Base-by-base conservation (phyloP, 2,113 vertebrate species). In the Cyphomyrus plagiostoma region DNA sequence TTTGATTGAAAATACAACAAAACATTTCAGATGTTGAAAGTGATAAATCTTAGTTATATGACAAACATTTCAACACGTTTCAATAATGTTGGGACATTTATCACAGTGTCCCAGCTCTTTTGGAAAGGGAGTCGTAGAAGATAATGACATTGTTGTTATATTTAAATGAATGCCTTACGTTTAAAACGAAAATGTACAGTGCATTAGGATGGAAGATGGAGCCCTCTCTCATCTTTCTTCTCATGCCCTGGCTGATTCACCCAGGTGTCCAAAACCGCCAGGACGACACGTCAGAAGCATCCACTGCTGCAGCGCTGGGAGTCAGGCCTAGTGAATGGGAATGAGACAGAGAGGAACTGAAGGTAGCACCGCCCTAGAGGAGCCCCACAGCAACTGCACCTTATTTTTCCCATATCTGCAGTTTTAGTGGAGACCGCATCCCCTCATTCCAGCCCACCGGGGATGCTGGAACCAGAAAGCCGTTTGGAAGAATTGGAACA, bases 301-400 rank as follows among this genome's bases (percentile, higher is more conserved):
- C 92, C 92, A 66, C 92, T 96, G 11, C 92, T 96, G 45, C 93
- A 95, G 85, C 94, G 93, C 89, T 96, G 95, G 95, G 95, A 95
- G 90, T 92, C 92, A 0, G 95, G 94, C 86, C 90, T 90, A 53
- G 92, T 95, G 90, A 95, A 94, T 39, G 93, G 93, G 26, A 91
- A 93, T 82, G 87, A 87, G 15, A 48, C 80, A 1, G 92, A 94
- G 1, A 89, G 93, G 0, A 49, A 94, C 90, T 92, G 92, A 94
- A 88, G 92, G 87, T 89, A 53, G 77, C 8, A 45, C 48, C 3
- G 3, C 48, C 13, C 87, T 90, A 39, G 88, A 80, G 30, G 39
- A 35, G 45, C 89, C 42, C 70, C 87, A 13, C 52, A 88, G 8
- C 56, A 45, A 45, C 56, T 35, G 0, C 23, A 45, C 0, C 17